phyloP scores from a whole-genome alignment of 2,888 invertebrate genomes.

The Odontothrips loti region DNA sequence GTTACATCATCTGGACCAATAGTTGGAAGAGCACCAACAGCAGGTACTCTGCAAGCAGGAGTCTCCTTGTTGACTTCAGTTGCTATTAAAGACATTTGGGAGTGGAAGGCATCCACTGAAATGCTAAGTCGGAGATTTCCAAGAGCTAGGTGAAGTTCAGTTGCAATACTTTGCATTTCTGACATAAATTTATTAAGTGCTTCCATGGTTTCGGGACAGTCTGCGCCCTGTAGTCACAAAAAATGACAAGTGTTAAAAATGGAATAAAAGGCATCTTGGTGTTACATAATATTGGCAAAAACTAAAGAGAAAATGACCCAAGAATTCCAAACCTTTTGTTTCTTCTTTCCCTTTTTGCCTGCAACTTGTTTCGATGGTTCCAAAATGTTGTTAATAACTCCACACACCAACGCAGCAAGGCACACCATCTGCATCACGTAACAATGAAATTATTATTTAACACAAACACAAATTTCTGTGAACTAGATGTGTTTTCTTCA shows the following conservation, averaged over 20 bases:
- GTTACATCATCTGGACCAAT: constrained; percentile 9
- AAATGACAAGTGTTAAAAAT: background rate
- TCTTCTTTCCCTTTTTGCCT: background rate
- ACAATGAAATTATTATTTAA: background rate
- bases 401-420: background rate
- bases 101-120: constrained; percentile 6
- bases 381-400: background rate
- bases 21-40: background rate
- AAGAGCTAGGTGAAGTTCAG: constrained; percentile 9
- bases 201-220: background rate
- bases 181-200: background rate
- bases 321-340: background rate
- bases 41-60: background rate
- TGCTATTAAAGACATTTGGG: background rate
- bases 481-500: background rate
- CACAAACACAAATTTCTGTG: background rate
- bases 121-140: background rate
- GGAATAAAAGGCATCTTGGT: background rate
- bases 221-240: background rate
- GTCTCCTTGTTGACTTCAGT: background rate
- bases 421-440: background rate
- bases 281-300: background rate
- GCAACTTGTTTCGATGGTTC: background rate
- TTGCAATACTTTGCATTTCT: background rate
- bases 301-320: background rate